Base-by-base conservation (phyloP, 2,888 invertebrate species). In the Catotricha subobsoleta region DNA sequence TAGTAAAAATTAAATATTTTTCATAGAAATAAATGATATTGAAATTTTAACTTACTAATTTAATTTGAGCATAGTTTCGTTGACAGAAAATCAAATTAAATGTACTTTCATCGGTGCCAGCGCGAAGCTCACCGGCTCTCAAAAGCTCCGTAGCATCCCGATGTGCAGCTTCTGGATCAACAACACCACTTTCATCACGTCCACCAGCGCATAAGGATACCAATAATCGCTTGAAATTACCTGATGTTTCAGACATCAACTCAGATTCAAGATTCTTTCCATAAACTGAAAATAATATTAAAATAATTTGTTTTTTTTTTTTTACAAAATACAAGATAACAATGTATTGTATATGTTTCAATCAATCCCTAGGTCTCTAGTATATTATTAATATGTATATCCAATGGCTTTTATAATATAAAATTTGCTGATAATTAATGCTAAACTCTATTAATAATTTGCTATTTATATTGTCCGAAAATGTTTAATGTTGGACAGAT, bases 221-320 rank as follows among this genome's bases (percentile, higher is more conserved):
- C 66, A 95, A 74, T 31, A 95, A 67, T 41, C 91, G 73, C 59
- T 83, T 80, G 66, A 95, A 94, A 55, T 80, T 80, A 12, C 94
- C 94, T 37, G 86, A 86, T 2, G 92, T 92, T 58, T 95, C 95
- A 39, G 79, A 76, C 47, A 71, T 72, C 20, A 94, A 62, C 57
- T 90, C 90, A 39, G 78, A 73, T 55, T 92, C 91, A 49, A 92
- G 66, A 28, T 78, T 70, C 40, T 68, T 74, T 40, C 78, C 76
- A 54, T 76, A 90, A 57, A 86, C 90, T 91, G 60, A 18, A 2
- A 29, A 67, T 66, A 50, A 49, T 44, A 43, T 41, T 40, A 40
- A 21, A 25, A 40, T 27, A n/a, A 21, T n/a, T n/a, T n/a, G n/a
- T n/a, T n/a, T n/a, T n/a, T n/a, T n/a, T n/a, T n/a, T n/a, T n/a